These are phyloP conservation scores for Crotalus helleri DNA, from an alignment of 2,113 vertebrate genomes.

Conservation along the genomic window DNA sequence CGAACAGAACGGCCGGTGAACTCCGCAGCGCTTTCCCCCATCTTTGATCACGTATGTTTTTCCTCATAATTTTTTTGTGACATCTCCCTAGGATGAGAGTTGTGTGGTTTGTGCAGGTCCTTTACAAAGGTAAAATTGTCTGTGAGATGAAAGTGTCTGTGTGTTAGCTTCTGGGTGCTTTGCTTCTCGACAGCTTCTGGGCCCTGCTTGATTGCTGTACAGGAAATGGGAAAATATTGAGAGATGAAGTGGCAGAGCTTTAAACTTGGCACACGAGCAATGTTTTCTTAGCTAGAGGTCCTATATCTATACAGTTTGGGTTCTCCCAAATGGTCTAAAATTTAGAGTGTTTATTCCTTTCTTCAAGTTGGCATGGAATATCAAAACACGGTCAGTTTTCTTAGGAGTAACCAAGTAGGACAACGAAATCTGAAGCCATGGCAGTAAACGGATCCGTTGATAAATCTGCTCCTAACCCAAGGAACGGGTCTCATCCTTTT, in stretches of 20 bases:
- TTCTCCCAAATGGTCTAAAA: not conserved
- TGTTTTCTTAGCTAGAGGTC: not conserved
- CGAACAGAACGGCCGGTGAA: slow-evolving; percentile 94
- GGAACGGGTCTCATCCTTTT: accelerated
- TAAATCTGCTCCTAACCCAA: not conserved
- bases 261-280: not conserved
- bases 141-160: not conserved
- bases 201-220: no score
- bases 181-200: not conserved
- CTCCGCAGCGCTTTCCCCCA: slow-evolving; percentile 93
- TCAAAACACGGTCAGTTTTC: not conserved
- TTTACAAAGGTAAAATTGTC: not conserved
- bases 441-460: not conserved
- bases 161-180: not conserved
- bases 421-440: not conserved
- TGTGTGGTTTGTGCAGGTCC: not conserved
- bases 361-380: not conserved
- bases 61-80: no score
- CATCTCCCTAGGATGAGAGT: not conserved
- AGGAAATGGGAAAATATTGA: not conserved
- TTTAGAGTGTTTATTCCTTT: not conserved
- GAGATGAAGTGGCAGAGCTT: not conserved
- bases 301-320: not conserved
- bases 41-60: slow-evolving; percentile 88
- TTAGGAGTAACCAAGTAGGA: not conserved